Evolutionary conservation across 2,113 vertebrate species (phyloP).

Genomic region (Menidia beryllina): DNA sequence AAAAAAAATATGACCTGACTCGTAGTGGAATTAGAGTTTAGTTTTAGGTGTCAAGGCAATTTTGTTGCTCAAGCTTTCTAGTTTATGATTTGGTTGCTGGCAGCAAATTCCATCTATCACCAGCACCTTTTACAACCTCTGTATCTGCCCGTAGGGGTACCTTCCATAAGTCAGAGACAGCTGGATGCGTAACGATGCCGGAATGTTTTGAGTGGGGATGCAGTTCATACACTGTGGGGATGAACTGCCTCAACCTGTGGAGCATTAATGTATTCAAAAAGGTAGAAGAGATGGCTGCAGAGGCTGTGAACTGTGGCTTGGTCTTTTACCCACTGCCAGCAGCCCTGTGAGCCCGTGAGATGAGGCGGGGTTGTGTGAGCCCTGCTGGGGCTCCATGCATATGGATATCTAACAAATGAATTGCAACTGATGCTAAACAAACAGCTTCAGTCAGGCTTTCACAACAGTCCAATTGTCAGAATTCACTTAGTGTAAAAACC

Average conservation of each 20-base stretch:
- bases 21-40: no score
- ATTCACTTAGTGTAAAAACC: no score
- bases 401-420: not conserved
- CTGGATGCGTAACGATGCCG: no score
- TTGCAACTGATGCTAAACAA: not conserved
- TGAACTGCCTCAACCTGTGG: not conserved
- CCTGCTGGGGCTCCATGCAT: no score
- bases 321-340: not conserved
- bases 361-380: not conserved
- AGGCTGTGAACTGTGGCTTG: not conserved
- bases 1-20: not conserved
- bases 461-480: not conserved
- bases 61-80: constrained; percentile 22
- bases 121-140: not conserved
- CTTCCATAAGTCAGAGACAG: not conserved
- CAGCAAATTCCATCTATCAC: not conserved
- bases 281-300: not conserved
- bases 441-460: not conserved
- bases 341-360: not conserved
- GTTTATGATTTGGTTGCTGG: constrained; percentile 14
- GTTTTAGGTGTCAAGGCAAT: constrained; percentile 22
- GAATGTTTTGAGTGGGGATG: no score
- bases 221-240: not conserved
- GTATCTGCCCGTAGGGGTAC: not conserved
- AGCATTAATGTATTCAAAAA: not conserved